These are phyloP conservation scores for Sinodicranocentrus sp. DNA, from an alignment of 2,888 invertebrate genomes.

Conservation along the genomic window DNA sequence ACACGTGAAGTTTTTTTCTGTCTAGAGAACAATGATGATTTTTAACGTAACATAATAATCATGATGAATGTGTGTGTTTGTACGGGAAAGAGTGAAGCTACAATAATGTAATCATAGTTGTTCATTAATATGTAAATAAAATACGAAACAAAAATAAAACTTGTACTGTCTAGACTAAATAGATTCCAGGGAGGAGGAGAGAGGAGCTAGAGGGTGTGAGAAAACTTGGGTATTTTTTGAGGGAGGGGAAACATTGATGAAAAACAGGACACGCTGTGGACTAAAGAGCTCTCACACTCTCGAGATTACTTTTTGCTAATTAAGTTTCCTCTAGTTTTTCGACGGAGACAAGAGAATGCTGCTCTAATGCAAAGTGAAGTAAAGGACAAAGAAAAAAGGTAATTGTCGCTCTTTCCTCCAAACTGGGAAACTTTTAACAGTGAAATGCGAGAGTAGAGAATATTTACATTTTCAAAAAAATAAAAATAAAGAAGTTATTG, in stretches of 20 bases:
- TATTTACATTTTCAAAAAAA: too few species aligned
- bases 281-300: too few species aligned
- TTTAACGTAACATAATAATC: not conserved
- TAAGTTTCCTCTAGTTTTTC: conserved; percentile 12
- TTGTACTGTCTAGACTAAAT: not conserved
- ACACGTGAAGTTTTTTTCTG: too few species aligned
- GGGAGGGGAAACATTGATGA: not conserved
- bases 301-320: conserved; percentile 27
- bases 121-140: conserved; percentile 31
- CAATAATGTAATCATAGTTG: conserved; percentile 22
- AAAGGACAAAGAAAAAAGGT: too few species aligned
- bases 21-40: conserved; percentile 24
- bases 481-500: too few species aligned
- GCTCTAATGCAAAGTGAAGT: too few species aligned
- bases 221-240: not conserved
- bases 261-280: too few species aligned
- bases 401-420: too few species aligned
- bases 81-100: conserved; percentile 10
- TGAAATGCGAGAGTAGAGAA: too few species aligned
- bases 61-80: conserved; percentile 12
- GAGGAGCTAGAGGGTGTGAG: too few species aligned
- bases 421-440: too few species aligned
- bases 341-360: too few species aligned
- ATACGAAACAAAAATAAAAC: not conserved
- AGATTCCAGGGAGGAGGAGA: not conserved